Percentiles rank a stretch among this genome's conserved stretches.
Evolutionary conservation across 2,797 vertebrate species (phyloP).

Genomic region (Lepus townsendii): DNA sequence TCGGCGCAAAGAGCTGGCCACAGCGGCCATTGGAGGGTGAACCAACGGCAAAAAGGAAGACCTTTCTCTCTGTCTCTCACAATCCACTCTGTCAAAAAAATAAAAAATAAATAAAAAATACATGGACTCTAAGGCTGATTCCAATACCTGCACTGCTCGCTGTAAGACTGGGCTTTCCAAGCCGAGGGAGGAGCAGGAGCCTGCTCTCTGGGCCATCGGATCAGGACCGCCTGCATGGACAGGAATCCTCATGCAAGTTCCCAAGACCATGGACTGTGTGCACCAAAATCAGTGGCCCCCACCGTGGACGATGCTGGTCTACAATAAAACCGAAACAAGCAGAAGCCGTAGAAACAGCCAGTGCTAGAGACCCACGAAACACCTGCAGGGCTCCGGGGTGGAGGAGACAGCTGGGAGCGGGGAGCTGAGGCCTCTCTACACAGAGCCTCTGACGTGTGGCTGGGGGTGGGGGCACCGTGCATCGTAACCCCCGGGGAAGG

Average conservation of each 20-base stretch:
- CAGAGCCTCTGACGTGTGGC: not conserved
- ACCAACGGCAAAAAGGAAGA: too few species aligned
- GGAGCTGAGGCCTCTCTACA: not conserved
- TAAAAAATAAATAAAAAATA: too few species aligned
- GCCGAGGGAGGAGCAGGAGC: not conserved
- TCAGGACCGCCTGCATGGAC: not conserved
- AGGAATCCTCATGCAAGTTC: not conserved
- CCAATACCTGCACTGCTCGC: not conserved
- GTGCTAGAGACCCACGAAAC: not conserved
- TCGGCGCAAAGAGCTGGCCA: too few species aligned
- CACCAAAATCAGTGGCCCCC: not conserved
- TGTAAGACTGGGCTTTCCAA: not conserved
- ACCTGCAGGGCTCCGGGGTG: not conserved
- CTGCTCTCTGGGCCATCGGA: not conserved
- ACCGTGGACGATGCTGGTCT: not conserved
- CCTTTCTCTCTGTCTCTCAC: too few species aligned
- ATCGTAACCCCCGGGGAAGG: not conserved
- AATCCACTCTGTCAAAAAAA: too few species aligned
- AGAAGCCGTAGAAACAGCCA: not conserved
- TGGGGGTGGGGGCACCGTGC: too few species aligned
- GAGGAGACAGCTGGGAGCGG: not conserved
- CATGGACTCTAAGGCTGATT: not conserved
- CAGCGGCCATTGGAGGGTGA: too few species aligned
- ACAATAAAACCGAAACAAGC: not conserved
- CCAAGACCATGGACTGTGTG: not conserved